Base-by-base conservation (phyloP, 2,888 invertebrate species). In the Pandemis heparana region DNA sequence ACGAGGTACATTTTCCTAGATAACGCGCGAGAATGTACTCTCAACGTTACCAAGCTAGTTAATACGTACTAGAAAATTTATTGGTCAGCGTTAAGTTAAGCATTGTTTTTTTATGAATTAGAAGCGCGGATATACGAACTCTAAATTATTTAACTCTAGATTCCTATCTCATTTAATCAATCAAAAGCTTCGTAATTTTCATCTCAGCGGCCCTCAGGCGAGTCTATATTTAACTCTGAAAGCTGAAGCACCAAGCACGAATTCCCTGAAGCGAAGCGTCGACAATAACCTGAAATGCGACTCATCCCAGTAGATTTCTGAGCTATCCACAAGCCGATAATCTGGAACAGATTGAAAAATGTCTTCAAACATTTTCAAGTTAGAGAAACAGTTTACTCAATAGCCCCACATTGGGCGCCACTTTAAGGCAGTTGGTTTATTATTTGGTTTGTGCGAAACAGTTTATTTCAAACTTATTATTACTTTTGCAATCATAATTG, bases 251-350 rank as follows among this genome's bases (percentile, higher is more conserved):
- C 60, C 51, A 48, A 48, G 48, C 67, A 63, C 43, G 64, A 74
- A 56, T 59, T 69, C 68, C 62, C 69, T 66, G 72, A 74, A 75
- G 75, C 65, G 76, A 63, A 71, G 69, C 75, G 76, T 73, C 79
- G 76, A 78, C 79, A 79, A 76, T 75, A 71, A 76, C 60, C 60
- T 63, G 71, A 75, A 74, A 76, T 76, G 71, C 70, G 70, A 68
- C 61, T 72, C 74, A 69, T 77, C 75, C 72, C 71, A 46, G 43
- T 69, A 74, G 78, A 76, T 75, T 77, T 66, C 68, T 71, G 43
- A 76, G 75, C 71, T 75, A 76, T 73, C 68, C 63, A 59, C 14
- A 48, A 67, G 51, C 48, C 23, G 16, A 51, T 63, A 69, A 73
- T 73, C 73, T 64, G 48, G 41, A 18, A n/a, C 48, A 64, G 64